These are phyloP conservation scores for Oryzaephilus surinamensis DNA, from an alignment of 1,140 invertebrate genomes.

Conservation along the genomic window DNA sequence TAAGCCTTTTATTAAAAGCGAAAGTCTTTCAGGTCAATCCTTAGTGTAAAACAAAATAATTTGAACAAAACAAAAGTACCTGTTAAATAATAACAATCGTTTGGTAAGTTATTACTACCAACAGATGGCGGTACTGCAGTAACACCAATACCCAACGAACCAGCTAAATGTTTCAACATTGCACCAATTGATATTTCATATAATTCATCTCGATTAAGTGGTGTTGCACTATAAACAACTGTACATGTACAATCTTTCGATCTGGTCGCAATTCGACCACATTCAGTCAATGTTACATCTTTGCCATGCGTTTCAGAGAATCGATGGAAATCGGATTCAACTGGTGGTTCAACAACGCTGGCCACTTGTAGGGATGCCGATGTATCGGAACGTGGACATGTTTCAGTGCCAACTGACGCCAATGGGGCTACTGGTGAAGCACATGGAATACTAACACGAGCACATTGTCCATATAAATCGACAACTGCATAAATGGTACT, in stretches of 20 bases:
- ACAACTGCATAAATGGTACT: constrained; percentile 85
- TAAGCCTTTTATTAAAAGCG: no score
- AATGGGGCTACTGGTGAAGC: constrained; percentile 32
- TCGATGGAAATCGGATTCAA: constrained; percentile 29
- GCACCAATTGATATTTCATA: constrained; percentile 59
- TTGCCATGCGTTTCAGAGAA: constrained; percentile 64
- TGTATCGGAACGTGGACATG: constrained; percentile 29
- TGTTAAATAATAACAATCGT: constrained; percentile 53
- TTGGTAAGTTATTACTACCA: constrained; percentile 44
- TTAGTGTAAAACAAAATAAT: no score
- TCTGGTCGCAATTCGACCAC: constrained; percentile 54
- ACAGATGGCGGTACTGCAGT: constrained; percentile 52
- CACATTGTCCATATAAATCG: constrained; percentile 89
- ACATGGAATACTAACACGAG: constrained; percentile 59
- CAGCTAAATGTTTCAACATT: constrained; percentile 55
- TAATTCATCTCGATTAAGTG: constrained; percentile 61
- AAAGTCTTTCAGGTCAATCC: no score
- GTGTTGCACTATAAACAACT: constrained; percentile 60
- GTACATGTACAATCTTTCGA: constrained; percentile 55
- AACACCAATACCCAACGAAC: constrained; percentile 65
- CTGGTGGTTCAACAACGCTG: constrained; percentile 24
- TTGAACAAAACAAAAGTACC: constrained; percentile 43
- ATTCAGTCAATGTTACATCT: constrained; percentile 57
- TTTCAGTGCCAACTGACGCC: constrained; percentile 30
- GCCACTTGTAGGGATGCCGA: constrained; percentile 29